These are phyloP conservation scores for Aelia acuminata DNA, from an alignment of 2,888 invertebrate species.

Conservation along the genomic window DNA sequence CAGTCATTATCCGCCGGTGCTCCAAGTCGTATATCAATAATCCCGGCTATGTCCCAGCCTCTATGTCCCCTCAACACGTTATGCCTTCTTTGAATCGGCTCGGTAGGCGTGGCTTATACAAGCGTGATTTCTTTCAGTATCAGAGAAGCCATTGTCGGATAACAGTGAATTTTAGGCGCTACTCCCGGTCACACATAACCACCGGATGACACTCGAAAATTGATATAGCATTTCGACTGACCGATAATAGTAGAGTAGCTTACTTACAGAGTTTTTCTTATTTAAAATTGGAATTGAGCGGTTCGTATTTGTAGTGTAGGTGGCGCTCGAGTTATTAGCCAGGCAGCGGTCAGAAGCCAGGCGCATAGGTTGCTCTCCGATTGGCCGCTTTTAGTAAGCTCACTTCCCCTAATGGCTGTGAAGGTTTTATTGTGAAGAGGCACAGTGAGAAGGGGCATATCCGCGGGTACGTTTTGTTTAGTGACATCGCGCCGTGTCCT, in stretches of 20 bases:
- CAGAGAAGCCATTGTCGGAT: conserved; percentile 52
- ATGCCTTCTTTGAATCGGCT: conserved; percentile 50
- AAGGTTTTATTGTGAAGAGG: conserved; percentile 64
- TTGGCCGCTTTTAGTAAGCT: conserved; percentile 61
- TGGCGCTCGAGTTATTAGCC: conserved; percentile 56
- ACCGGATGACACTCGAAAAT: conserved; percentile 27
- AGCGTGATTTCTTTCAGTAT: conserved; percentile 60
- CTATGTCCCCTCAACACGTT: conserved; percentile 21
- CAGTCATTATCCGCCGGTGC: conserved; percentile 28
- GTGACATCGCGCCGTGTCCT: conserved; percentile 54
- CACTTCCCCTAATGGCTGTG: conserved; percentile 65
- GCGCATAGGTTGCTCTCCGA: conserved; percentile 63
- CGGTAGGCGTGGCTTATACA: conserved; percentile 62
- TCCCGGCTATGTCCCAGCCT: conserved; percentile 30
- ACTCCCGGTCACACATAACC: background rate
- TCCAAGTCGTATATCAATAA: conserved; percentile 40
- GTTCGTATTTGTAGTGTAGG: conserved; percentile 59
- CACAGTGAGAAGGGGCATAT: conserved; percentile 59
- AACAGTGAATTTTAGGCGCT: conserved; percentile 17
- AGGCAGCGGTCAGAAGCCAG: conserved; percentile 60
- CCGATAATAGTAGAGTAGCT: conserved; percentile 24
- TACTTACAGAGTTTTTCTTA: conserved; percentile 49
- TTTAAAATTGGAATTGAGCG: conserved; percentile 30
- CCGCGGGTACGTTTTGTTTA: conserved; percentile 51
- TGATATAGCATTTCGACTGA: background rate